Evolutionary conservation across 2,888 invertebrate species (phyloP).

Genomic region (Pilophorus perplexus): DNA sequence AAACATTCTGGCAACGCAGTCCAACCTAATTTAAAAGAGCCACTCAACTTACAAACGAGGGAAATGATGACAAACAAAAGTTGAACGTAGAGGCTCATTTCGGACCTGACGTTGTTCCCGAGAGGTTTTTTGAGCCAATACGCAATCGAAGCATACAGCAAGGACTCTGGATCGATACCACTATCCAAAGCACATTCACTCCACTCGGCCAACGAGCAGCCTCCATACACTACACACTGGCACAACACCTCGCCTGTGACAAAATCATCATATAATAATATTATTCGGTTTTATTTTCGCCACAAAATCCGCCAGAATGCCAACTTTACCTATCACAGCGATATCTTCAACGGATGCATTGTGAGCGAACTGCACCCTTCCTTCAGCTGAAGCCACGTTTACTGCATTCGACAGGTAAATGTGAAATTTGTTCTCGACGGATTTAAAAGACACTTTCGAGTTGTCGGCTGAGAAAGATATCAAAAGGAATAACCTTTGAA

Average conservation of each 20-base stretch:
- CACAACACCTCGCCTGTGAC: conserved; percentile 53
- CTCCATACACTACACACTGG: conserved; percentile 53
- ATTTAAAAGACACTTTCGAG: conserved; percentile 44
- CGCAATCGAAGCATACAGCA: conserved; percentile 67
- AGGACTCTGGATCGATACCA: conserved; percentile 61
- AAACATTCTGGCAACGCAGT: too few relatives aligned
- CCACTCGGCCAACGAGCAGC: conserved; percentile 53
- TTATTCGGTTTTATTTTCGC: too few relatives aligned
- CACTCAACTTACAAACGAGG: background rate
- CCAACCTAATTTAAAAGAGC: too few relatives aligned
- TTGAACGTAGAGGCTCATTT: conserved; percentile 67
- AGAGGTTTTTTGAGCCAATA: conserved; percentile 64
- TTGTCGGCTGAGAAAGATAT: conserved; percentile 35
- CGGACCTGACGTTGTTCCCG: conserved; percentile 57
- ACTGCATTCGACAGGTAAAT: conserved; percentile 37
- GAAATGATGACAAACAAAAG: conserved; percentile 54
- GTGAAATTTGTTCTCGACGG: conserved; percentile 39
- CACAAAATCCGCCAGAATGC: too few relatives aligned
- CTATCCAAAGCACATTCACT: conserved; percentile 53
- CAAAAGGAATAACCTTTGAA: conserved; percentile 46
- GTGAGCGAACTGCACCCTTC: conserved; percentile 7
- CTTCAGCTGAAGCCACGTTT: conserved; percentile 3
- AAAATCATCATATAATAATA: conserved; percentile 16
- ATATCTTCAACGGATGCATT: conserved; percentile 25
- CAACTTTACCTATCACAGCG: conserved; percentile 44